Percentiles rank a stretch among this genome's conserved stretches.
phyloP scores from a whole-genome alignment of 2,113 vertebrate genomes.

The Alligator mississippiensis region DNA sequence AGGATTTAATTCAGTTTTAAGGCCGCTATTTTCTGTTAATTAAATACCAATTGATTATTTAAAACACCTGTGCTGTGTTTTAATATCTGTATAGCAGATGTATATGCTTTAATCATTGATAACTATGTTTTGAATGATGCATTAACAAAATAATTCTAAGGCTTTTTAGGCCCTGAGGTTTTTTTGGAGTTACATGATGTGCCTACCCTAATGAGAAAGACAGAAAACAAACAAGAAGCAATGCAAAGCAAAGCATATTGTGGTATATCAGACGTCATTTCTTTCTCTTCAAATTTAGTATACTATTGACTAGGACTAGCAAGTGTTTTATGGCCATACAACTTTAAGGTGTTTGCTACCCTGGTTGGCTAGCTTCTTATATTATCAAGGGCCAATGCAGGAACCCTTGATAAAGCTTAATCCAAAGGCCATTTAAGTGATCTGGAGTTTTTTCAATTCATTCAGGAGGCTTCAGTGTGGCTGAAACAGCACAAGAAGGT shows the following conservation, averaged over 20 bases:
- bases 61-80: constrained; percentile 31
- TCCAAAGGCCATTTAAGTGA: neutral
- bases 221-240: neutral
- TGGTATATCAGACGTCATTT: neutral
- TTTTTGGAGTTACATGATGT: neutral
- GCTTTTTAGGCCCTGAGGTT: neutral
- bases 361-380: neutral
- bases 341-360: neutral
- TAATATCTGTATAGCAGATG: neutral
- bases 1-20: constrained; percentile 66
- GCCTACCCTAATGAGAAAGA: too few species aligned
- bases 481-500: neutral
- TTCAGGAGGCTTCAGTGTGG: neutral
- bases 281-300: neutral
- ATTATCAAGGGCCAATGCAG: neutral
- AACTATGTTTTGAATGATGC: neutral
- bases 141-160: neutral
- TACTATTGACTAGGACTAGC: neutral
- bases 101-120: constrained; percentile 18
- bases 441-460: neutral
- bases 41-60: constrained; percentile 70
- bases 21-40: constrained; percentile 54
- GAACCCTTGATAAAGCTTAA: neutral
- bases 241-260: accelerated
- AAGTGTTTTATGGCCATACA: neutral